Conservation (phyloP, 2,797 vertebrate species). For the Melanogrammus aeglefinus region DNA sequence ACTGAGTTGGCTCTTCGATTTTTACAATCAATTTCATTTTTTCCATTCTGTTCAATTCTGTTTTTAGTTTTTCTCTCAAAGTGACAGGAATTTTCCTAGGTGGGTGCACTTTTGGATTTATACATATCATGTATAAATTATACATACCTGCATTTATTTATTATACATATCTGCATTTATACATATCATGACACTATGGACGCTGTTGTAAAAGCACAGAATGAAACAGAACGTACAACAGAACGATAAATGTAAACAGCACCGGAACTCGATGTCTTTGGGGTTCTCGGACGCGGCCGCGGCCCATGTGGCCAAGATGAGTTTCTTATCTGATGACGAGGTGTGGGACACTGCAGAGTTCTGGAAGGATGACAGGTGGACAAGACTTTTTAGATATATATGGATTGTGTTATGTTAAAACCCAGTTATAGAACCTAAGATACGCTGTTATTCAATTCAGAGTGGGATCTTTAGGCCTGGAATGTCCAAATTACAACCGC, state of each 20-base stretch:
- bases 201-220: neutral
- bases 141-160: too few species aligned
- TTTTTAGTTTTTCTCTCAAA: too few species aligned
- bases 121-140: too few species aligned
- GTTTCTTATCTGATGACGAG: conserved; percentile 17
- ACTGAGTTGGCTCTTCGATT: too few species aligned
- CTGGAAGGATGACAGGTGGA: conserved; percentile 39
- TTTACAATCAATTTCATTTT: too few species aligned
- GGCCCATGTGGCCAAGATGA: conserved; percentile 58
- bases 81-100: too few species aligned
- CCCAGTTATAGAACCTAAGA: neutral
- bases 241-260: conserved; percentile 12
- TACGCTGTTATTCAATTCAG: neutral
- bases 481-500: neutral
- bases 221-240: neutral
- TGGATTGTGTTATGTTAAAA: neutral
- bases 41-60: too few species aligned
- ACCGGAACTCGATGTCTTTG: conserved; percentile 65
- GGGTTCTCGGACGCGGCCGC: conserved; percentile 26
- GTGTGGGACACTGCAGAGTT: conserved; percentile 65
- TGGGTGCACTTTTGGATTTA: too few species aligned
- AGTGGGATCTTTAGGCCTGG: neutral
- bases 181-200: too few species aligned
- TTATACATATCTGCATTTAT: too few species aligned
- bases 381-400: neutral